phyloP scores from a whole-genome alignment of 1,140 invertebrate genomes.

The Macrobrachium rosenbergii region DNA sequence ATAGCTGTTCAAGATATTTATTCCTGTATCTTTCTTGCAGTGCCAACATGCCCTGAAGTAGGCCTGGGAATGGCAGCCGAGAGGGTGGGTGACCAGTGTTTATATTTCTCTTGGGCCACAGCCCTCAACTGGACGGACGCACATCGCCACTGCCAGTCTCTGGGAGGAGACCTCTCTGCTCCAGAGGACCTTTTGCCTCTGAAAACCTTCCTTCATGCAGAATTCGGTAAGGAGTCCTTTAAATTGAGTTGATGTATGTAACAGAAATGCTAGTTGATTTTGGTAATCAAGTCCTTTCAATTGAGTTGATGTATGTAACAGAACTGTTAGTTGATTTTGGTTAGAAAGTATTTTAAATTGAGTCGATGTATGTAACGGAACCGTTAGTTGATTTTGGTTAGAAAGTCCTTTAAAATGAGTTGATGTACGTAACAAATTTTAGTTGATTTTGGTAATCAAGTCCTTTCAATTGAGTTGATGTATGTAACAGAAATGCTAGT shows the following conservation, averaged over 20 bases:
- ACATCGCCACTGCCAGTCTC: slow-evolving; percentile 33
- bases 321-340: too few species aligned
- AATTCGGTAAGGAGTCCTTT: slow-evolving; percentile 29
- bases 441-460: slow-evolving; percentile 23
- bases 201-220: slow-evolving; percentile 37
- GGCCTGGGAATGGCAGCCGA: slow-evolving; percentile 40
- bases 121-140: slow-evolving; percentile 44
- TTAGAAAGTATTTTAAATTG: too few species aligned
- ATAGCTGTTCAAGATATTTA: too few species aligned
- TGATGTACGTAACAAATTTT: too few species aligned
- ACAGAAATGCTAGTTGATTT: too few species aligned
- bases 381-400: too few species aligned
- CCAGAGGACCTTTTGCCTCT: slow-evolving; percentile 39
- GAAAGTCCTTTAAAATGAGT: too few species aligned
- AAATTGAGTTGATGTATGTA: too few species aligned
- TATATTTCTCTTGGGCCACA: slow-evolving; percentile 37
- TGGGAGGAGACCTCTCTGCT: slow-evolving; percentile 32
- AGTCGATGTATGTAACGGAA: too few species aligned
- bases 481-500: too few species aligned
- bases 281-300: too few species aligned
- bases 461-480: neutral
- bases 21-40: neutral
- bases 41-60: slow-evolving; percentile 41
- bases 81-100: slow-evolving; percentile 43
- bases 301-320: too few species aligned